Evolutionary conservation across 1,140 invertebrate genomes (phyloP).

Genomic region (Brachionus koreanus): DNA sequence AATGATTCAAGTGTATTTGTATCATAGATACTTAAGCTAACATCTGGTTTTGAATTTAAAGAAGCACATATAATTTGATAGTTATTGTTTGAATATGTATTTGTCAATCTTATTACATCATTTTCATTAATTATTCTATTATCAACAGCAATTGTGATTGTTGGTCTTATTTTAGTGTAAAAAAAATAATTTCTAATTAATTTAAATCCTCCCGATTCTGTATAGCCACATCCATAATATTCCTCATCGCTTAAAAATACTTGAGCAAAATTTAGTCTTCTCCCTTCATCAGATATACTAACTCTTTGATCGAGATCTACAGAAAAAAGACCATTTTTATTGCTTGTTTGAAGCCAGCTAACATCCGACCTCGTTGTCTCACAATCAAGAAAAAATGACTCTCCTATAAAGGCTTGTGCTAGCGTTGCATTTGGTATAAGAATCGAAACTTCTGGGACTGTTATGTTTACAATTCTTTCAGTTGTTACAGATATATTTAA

Average conservation of each 20-base stretch:
- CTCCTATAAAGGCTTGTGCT: neutral
- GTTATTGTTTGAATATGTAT: neutral
- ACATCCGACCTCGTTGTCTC: neutral
- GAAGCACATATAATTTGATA: neutral
- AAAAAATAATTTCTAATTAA: neutral
- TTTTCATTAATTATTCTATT: neutral
- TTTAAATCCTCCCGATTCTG: neutral
- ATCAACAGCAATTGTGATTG: neutral
- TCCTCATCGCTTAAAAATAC: neutral
- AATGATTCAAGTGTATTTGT: neutral
- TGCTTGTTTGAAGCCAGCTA: neutral
- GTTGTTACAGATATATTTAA: neutral
- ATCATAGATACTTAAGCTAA: neutral
- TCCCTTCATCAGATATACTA: neutral
- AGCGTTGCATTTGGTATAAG: neutral
- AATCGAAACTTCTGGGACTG: neutral
- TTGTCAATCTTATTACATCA: neutral
- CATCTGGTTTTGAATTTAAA: neutral
- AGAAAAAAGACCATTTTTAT: neutral
- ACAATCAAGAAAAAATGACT: neutral
- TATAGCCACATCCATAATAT: constrained; percentile 11
- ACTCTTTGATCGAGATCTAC: neutral
- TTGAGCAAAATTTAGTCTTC: neutral
- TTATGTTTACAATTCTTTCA: neutral
- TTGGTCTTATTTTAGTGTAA: neutral